Base-by-base conservation (phyloP, 35 echinoderm and acorn worm species). In the Diadema setosum region DNA sequence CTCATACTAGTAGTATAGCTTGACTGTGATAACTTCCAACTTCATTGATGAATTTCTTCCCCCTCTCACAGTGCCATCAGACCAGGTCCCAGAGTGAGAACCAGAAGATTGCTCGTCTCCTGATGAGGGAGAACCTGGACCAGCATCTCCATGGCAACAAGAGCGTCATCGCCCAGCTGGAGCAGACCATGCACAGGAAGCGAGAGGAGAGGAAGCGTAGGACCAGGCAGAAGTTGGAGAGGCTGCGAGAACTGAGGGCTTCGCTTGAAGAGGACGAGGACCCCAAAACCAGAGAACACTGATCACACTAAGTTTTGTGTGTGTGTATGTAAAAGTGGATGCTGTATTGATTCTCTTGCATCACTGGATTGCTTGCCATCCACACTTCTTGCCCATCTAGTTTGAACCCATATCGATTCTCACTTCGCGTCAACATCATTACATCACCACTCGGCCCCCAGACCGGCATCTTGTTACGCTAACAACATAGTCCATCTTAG, bases 81-180 rank as follows among this genome's bases (percentile, higher is more conserved):
- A 99, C 96, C 39, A 65, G 96, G 26, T 99, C 96, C 12, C 92
- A 90, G 52, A 55, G 43, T 16, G 92, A 99, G 46, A 99, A 99
- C 63, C 85, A 92, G 65, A 92, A 92, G 56, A 99, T 99, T 45
- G 96, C 96, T 4, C 76, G 96, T 45, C 46, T 84, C 24, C 82
- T 94, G 35, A 37, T 99, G 45, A 55, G 80, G 49, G 92, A 99
- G 73, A 94, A 92, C 70, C 89, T 99, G 61, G 96, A 99, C 61
- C n/a, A 88, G 11, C 89, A 90, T 87, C 64, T 58, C 30, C 75
- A 99, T 86, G 96, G 92, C 14, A 90, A 99, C 40, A 49, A 94
- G 4, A 99, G 96, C 37, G 56, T 78, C 73, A 37, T 95, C 18
- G 41, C 63, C 17, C 81, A 91, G 23, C 44, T 69, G 59, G 70